Base-by-base conservation (phyloP, 2,113 vertebrate genomes). In the Suncus etruscus region DNA sequence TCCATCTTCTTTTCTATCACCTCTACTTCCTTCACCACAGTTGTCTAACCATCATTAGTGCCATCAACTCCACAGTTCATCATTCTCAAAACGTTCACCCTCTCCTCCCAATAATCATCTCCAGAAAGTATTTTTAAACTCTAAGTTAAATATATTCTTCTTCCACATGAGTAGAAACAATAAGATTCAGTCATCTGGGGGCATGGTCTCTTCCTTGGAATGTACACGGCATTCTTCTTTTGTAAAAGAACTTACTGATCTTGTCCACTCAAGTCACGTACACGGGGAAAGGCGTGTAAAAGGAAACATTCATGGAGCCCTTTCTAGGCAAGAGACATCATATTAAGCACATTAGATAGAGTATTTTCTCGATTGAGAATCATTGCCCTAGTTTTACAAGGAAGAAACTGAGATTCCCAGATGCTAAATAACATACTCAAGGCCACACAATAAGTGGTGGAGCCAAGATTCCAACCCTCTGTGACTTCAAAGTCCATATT, bases 401-500 rank as follows among this genome's bases (percentile, higher is more conserved):
- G 65, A 96, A 83, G 92, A 94, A 96, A 94, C 80, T 83, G 92
- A 96, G 96, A 95, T 95, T 94, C 94, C 95, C 94, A 95, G 94
- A 96, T 96, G 94, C 74, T 86, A 93, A 96, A 90, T 92, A 95
- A 82, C 68, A 89, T 92, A 93, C 50, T 93, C 92, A 95, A 96
- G 93, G 94, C 94, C 95, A 92, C 96, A 96, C 95, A 93, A 95
- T 95, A 93, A 95, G 95, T 70, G 29, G 61, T 88, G 87, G 91
- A 96, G 96, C 96, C 96, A 96, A 96, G 96, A 96, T 95, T 96
- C 95, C 93, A 95, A 84, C 91, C 65, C 94, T 90, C 32, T 92
- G 89, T 95, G 93, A 96, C 93, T 96, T 96, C 94, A 96, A 95
- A 96, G 95, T 92, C 95, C 95, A 96, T 96, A 95, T 95, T 96